Evolutionary conservation across 1,140 invertebrate species (phyloP).

Genomic region (Caenorhabditis briggsae): DNA sequence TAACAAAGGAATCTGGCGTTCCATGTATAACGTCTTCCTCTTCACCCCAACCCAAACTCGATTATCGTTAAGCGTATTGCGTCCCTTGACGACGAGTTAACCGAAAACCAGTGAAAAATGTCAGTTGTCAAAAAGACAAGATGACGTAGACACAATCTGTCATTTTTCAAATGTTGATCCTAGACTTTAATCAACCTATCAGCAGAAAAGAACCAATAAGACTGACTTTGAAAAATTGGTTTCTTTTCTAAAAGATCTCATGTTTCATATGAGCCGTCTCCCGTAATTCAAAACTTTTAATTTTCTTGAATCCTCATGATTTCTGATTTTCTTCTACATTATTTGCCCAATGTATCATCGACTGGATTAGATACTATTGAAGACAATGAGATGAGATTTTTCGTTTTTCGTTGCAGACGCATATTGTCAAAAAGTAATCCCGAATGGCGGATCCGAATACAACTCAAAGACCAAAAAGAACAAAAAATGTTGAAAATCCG

Average conservation of each 20-base stretch:
- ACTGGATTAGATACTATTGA: too few species aligned
- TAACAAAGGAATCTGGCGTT: background rate
- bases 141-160: background rate
- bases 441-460: background rate
- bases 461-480: background rate
- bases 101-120: background rate
- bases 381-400: too few species aligned
- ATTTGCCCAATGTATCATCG: too few species aligned
- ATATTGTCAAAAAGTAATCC: too few species aligned
- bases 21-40: background rate
- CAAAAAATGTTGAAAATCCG: background rate
- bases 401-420: too few species aligned
- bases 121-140: conserved; percentile 16
- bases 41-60: background rate
- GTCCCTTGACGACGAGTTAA: conserved; percentile 5
- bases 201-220: background rate
- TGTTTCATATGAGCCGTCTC: too few species aligned
- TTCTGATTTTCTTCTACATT: too few species aligned
- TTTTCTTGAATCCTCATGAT: too few species aligned
- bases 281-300: too few species aligned
- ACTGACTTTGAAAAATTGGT: too few species aligned
- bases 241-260: too few species aligned
- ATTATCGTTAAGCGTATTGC: conserved; percentile 26
- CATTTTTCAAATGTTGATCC: background rate
- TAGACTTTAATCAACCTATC: background rate